A percentile compares a stretch with the other conserved stretches of the same genome.
Conservation (phyloP, 2,113 vertebrate genomes). For the Alouatta palliata region DNA sequence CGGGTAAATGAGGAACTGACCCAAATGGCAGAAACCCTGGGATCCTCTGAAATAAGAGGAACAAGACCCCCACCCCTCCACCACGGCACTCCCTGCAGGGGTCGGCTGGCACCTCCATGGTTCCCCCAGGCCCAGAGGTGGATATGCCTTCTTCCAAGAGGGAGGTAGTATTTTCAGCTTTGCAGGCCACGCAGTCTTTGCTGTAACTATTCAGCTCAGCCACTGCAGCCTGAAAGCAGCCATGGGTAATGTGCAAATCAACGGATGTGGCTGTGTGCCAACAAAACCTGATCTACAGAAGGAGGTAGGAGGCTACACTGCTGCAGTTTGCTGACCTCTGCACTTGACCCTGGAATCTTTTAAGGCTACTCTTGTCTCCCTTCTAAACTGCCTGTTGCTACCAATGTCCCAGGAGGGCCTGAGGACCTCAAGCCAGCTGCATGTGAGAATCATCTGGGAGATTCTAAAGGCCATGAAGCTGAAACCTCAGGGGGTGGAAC, state of each 20-base stretch:
- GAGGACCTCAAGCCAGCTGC: background rate
- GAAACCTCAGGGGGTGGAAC: background rate
- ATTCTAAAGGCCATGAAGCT: background rate
- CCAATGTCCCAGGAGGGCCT: background rate
- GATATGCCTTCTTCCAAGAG: background rate
- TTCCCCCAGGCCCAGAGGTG: rapidly evolving
- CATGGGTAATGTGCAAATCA: background rate
- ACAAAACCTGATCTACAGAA: rapidly evolving
- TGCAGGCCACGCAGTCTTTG: background rate
- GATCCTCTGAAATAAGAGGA: background rate
- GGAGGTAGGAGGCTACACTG: rapidly evolving
- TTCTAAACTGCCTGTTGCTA: background rate
- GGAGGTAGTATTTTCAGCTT: background rate
- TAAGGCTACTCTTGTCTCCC: rapidly evolving
- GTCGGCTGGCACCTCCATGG: background rate
- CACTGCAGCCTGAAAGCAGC: background rate
- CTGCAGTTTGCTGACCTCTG: rapidly evolving
- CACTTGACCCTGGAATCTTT: rapidly evolving
- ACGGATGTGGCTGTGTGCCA: rapidly evolving
- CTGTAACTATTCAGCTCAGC: no score
- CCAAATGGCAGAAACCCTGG: background rate
- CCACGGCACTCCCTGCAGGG: background rate
- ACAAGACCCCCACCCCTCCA: rapidly evolving
- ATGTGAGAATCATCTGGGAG: rapidly evolving
- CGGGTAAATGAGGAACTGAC: background rate